Conservation (phyloP, 2,797 vertebrate genomes). For the Chiroxiphia lanceolata region DNA sequence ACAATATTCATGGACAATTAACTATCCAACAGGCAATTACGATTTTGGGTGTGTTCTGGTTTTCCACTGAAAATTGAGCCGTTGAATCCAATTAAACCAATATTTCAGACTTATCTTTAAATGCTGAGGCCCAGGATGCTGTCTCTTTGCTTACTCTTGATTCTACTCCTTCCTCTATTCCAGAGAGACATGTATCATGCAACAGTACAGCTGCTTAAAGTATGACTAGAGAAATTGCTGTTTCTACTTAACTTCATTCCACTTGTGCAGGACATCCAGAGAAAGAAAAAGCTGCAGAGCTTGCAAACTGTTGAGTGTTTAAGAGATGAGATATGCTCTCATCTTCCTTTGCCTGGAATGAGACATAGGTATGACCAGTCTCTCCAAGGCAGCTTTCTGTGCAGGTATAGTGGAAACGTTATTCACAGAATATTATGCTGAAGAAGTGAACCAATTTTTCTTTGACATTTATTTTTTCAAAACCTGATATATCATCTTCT, state of each 20-base stretch:
- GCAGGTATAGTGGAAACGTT: neutral
- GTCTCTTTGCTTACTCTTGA: neutral
- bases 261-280: neutral
- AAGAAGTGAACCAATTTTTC: neutral
- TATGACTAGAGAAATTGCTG: neutral
- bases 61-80: neutral
- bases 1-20: neutral
- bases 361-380: neutral
- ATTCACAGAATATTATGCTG: neutral
- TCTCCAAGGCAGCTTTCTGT: neutral
- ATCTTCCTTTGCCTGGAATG: neutral
- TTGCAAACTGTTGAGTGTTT: neutral
- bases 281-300: neutral
- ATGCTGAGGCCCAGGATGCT: neutral
- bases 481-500: neutral
- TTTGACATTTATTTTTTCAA: neutral
- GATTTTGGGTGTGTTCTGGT: neutral
- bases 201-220: neutral
- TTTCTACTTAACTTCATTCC: neutral
- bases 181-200: neutral
- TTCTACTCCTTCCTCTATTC: neutral
- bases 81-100: neutral
- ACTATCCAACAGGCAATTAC: neutral
- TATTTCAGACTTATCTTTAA: neutral
- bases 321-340: neutral